Conservation (phyloP, 23 tunicate genomes). For the Clavelina lepadiformis region DNA sequence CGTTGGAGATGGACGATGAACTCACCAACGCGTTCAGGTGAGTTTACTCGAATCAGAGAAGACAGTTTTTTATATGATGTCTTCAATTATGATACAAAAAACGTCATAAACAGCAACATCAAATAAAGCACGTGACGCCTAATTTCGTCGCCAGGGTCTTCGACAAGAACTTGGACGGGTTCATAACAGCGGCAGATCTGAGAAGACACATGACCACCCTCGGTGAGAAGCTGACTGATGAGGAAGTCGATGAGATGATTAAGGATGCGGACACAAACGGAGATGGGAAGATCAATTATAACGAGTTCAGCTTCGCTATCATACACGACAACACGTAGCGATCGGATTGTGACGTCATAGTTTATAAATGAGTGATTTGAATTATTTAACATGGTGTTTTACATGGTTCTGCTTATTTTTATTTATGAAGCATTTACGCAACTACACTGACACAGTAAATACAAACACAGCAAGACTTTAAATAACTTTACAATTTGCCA, state of each 20-base stretch:
- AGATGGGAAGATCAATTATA: constrained; percentile 80
- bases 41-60: too few relatives aligned
- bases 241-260: constrained; percentile 86
- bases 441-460: too few relatives aligned
- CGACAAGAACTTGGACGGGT: constrained; percentile 63
- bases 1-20: constrained; percentile 85
- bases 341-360: too few relatives aligned
- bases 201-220: constrained; percentile 71
- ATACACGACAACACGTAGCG: constrained; percentile 55
- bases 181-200: constrained; percentile 64
- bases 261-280: constrained; percentile 76
- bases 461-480: too few relatives aligned
- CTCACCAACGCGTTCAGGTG: constrained; percentile 76
- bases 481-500: background rate
- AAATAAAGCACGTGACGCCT: too few relatives aligned
- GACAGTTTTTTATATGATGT: too few relatives aligned
- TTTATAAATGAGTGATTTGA: too few relatives aligned
- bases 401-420: too few relatives aligned
- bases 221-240: constrained; percentile 69
- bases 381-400: too few relatives aligned
- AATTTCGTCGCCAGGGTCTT: constrained; percentile 38
- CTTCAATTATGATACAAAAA: too few relatives aligned
- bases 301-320: constrained; percentile 60
- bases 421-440: too few relatives aligned
- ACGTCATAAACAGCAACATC: too few relatives aligned